These are phyloP conservation scores for Siniperca scherzeri DNA, from an alignment of 2,797 vertebrate species.

Conservation along the genomic window DNA sequence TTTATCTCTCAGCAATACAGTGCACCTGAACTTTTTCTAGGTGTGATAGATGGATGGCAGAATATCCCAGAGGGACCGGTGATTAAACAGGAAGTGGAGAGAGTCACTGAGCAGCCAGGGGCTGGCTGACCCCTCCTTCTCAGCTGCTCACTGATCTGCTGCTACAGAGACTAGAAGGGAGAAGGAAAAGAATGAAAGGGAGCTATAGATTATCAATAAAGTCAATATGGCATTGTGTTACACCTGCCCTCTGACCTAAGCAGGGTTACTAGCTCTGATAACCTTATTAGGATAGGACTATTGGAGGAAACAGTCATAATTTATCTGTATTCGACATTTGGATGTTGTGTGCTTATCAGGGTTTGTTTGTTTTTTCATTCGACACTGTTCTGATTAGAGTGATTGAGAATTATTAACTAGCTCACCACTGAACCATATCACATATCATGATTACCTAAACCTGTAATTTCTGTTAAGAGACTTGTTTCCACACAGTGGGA, in stretches of 20 bases:
- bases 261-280: conserved; percentile 71
- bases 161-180: conserved; percentile 67
- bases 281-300: conserved; percentile 43
- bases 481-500: not conserved
- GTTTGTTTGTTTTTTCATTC: conserved; percentile 17
- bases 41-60: conserved; percentile 77
- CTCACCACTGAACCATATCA: conserved; percentile 19
- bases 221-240: conserved; percentile 79
- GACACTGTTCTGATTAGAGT: conserved; percentile 32
- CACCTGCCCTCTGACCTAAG: conserved; percentile 80
- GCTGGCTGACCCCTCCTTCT: conserved; percentile 66
- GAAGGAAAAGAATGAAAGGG: conserved; percentile 71
- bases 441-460: conserved; percentile 9
- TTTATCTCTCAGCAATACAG: conserved; percentile 72
- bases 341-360: conserved; percentile 14
- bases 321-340: conserved; percentile 37
- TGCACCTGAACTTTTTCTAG: conserved; percentile 76
- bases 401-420: conserved; percentile 49
- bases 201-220: conserved; percentile 81
- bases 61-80: conserved; percentile 73
- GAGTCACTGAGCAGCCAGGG: conserved; percentile 62
- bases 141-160: conserved; percentile 75
- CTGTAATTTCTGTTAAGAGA: not conserved
- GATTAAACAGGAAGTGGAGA: conserved; percentile 82
- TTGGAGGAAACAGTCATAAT: conserved; percentile 24